These are phyloP conservation scores for Choreutis nemorana DNA, from an alignment of 2,888 invertebrate genomes.

Conservation along the genomic window DNA sequence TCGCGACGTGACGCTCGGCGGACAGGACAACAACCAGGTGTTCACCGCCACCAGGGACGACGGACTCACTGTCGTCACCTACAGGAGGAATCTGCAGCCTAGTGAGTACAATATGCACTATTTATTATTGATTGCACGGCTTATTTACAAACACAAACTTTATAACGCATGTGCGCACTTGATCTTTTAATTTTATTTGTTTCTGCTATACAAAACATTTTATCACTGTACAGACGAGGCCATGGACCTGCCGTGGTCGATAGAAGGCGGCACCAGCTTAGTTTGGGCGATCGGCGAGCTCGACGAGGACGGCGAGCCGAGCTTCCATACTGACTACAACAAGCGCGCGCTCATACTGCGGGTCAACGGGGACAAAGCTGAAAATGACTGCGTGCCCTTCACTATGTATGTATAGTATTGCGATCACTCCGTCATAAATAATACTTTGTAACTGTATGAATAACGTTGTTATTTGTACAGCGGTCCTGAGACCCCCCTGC, in stretches of 20 bases:
- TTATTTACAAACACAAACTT: neutral
- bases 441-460: too few species aligned
- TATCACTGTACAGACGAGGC: conserved; percentile 69
- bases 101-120: conserved; percentile 46
- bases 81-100: conserved; percentile 77
- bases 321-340: conserved; percentile 69
- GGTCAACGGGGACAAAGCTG: conserved; percentile 11
- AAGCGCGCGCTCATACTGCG: conserved; percentile 75
- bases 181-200: neutral
- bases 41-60: conserved; percentile 75
- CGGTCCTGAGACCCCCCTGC: conserved; percentile 18
- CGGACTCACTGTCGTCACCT: conserved; percentile 82
- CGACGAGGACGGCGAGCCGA: conserved; percentile 79
- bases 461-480: too few species aligned
- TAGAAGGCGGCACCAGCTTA: conserved; percentile 71
- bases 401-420: conserved; percentile 59
- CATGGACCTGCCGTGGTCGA: conserved; percentile 77
- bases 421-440: too few species aligned
- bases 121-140: too few species aligned
- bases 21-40: conserved; percentile 82
- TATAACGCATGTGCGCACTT: conserved; percentile 2
- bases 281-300: conserved; percentile 88
- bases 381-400: conserved; percentile 79
- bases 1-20: conserved; percentile 82
- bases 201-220: too few species aligned